Percentiles rank a stretch among this genome's conserved stretches.
Evolutionary conservation across 2,797 vertebrate genomes (phyloP).

Genomic region (Mionectes olivaceus): DNA sequence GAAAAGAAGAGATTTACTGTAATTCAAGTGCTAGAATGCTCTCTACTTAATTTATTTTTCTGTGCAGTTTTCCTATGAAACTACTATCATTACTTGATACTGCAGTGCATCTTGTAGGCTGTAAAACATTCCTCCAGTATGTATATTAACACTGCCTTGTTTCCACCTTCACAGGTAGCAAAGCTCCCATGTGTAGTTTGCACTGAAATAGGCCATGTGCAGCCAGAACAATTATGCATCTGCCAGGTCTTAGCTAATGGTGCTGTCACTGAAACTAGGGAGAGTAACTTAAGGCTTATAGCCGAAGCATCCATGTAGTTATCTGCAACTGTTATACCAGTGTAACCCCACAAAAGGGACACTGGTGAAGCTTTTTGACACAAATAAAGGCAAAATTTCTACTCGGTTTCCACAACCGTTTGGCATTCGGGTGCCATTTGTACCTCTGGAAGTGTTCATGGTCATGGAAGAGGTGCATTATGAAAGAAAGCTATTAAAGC

Average conservation of each 20-base stretch:
- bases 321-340: not conserved
- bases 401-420: not conserved
- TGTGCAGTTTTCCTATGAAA: not conserved
- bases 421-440: not conserved
- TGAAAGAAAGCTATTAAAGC: not conserved
- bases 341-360: not conserved
- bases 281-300: not conserved
- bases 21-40: not conserved
- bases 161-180: not conserved
- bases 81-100: not conserved
- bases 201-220: rapidly evolving
- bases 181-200: not conserved
- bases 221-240: not conserved
- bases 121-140: not conserved
- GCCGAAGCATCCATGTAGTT: not conserved
- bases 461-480: not conserved
- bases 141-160: not conserved
- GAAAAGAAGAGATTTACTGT: not conserved
- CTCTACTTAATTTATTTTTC: not conserved
- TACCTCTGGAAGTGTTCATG: not conserved
- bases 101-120: not conserved
- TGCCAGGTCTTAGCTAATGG: not conserved
- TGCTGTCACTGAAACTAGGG: not conserved
- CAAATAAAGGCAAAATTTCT: not conserved
- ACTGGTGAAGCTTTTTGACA: not conserved